phyloP scores from a whole-genome alignment of 2,113 vertebrate species.

The Noctilio leporinus region DNA sequence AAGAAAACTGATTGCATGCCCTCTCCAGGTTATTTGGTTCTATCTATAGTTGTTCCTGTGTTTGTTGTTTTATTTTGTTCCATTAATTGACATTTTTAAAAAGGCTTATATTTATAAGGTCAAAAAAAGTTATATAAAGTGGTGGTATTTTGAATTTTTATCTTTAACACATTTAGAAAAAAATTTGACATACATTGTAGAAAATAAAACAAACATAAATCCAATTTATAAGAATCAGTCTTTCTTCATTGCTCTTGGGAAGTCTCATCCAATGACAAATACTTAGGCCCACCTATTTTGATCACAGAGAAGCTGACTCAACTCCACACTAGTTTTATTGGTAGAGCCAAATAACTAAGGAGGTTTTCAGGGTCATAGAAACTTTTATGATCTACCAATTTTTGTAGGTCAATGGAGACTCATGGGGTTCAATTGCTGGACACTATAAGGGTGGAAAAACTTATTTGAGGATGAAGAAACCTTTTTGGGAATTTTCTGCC shows the following conservation, averaged over 20 bases:
- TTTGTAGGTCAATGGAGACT: slow-evolving; percentile 43
- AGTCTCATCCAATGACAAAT: neutral
- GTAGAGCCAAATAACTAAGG: neutral
- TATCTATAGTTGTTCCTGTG: neutral
- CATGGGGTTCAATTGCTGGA: slow-evolving; percentile 53
- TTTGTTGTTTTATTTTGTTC: neutral
- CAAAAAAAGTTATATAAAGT: neutral
- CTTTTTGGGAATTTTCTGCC: slow-evolving; percentile 52
- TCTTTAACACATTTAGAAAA: neutral
- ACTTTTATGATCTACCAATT: slow-evolving; percentile 64
- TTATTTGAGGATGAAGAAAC: slow-evolving; percentile 68
- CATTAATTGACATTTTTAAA: neutral
- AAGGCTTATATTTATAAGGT: neutral
- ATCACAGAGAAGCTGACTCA: slow-evolving; percentile 67
- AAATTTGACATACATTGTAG: neutral
- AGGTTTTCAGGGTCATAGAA: slow-evolving; percentile 61
- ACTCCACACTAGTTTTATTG: neutral
- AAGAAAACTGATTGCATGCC: neutral
- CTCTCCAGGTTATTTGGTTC: neutral
- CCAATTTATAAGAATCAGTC: neutral
- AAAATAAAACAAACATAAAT: neutral
- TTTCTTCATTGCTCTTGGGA: neutral
- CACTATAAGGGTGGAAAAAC: slow-evolving; percentile 74
- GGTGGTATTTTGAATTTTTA: neutral
- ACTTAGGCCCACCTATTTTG: neutral